A percentile compares a stretch with the other conserved stretches of the same genome.
Conservation (phyloP, 2,888 invertebrate genomes). For the Chaetoderma sp. region DNA sequence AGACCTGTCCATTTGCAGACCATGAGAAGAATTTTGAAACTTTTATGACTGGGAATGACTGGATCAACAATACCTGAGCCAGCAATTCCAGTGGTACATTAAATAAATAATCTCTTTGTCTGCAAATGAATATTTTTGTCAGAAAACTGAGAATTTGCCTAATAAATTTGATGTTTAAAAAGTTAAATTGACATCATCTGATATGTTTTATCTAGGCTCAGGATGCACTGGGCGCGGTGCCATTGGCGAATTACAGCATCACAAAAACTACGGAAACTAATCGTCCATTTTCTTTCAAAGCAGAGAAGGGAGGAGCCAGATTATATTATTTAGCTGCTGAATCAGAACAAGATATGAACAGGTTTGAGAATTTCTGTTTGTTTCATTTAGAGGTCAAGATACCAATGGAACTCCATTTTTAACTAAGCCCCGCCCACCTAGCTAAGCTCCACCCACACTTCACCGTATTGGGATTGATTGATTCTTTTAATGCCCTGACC, state of each 20-base stretch:
- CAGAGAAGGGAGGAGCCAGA: conserved; percentile 71
- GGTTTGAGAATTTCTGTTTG: conserved; percentile 57
- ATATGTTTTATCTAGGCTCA: conserved; percentile 44
- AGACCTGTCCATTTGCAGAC: too few species aligned
- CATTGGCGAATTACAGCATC: conserved; percentile 86
- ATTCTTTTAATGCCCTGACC: not conserved
- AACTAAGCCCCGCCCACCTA: too few species aligned
- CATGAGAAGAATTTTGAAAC: too few species aligned
- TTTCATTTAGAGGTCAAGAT: conserved; percentile 1
- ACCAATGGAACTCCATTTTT: not conserved
- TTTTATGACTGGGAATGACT: not conserved
- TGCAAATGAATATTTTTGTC: not conserved
- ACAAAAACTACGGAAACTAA: conserved; percentile 73
- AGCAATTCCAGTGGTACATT: not conserved
- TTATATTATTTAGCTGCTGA: conserved; percentile 86
- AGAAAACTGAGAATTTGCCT: not conserved
- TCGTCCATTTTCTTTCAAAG: conserved; percentile 66
- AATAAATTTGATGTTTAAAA: not conserved
- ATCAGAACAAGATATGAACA: conserved; percentile 78
- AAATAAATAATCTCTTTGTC: too few species aligned
- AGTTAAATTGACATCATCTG: not conserved
- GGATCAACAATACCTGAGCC: not conserved
- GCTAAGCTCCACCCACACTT: too few species aligned
- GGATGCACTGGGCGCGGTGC: conserved; percentile 87
- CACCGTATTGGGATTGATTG: not conserved